Evolutionary conservation across 2,888 invertebrate species (phyloP).

Genomic region (Enchytraeus crypticus): DNA sequence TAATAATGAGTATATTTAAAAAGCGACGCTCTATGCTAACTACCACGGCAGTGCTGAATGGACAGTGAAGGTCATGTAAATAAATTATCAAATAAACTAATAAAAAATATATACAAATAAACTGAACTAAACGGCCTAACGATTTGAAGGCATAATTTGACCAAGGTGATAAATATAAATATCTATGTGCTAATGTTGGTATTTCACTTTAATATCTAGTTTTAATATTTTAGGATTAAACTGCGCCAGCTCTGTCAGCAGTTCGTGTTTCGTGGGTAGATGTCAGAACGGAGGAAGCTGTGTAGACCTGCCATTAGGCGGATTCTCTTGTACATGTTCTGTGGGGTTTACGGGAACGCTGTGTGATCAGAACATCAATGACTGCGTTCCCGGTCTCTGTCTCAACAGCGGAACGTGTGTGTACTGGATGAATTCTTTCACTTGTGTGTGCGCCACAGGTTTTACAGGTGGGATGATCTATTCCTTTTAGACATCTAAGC

Average conservation of each 20-base stretch:
- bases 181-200: neutral
- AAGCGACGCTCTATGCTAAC: too few relatives aligned
- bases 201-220: neutral
- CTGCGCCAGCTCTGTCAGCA: too few relatives aligned
- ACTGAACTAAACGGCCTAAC: too few relatives aligned
- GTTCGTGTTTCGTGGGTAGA: too few relatives aligned
- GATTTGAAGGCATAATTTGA: neutral
- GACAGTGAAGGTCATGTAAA: too few relatives aligned
- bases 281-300: slow-evolving; percentile 59
- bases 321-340: slow-evolving; percentile 25
- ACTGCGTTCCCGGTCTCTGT: slow-evolving; percentile 22
- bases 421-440: slow-evolving; percentile 21
- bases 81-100: too few relatives aligned
- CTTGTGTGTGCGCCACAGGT: slow-evolving; percentile 22
- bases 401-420: slow-evolving; percentile 29
- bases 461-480: slow-evolving; percentile 30
- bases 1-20: too few relatives aligned
- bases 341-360: slow-evolving; percentile 30
- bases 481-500: neutral
- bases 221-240: neutral
- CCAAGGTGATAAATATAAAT: neutral
- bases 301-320: slow-evolving; percentile 69
- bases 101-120: too few relatives aligned
- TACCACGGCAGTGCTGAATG: too few relatives aligned
- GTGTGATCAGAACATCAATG: slow-evolving; percentile 22